Conservation (phyloP, 2,113 vertebrate genomes). For the Burhinus bistriatus region DNA sequence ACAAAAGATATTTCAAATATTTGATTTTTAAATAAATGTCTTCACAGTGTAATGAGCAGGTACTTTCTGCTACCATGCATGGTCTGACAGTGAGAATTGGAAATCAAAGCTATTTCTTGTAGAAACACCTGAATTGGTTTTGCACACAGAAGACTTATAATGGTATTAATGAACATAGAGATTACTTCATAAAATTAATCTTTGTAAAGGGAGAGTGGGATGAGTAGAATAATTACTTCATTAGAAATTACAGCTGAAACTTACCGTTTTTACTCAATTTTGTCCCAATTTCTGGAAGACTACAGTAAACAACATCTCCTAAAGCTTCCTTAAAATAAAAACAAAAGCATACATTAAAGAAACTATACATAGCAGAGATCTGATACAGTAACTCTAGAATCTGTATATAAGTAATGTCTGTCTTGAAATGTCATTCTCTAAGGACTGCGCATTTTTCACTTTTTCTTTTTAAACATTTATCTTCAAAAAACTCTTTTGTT, state of each 20-base stretch:
- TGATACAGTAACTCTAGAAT: neutral
- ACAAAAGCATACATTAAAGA: neutral
- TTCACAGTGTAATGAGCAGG: neutral
- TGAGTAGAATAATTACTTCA: neutral
- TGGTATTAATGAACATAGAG: neutral
- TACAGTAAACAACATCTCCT: slow-evolving; percentile 97
- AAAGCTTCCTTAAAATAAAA: slow-evolving; percentile 85
- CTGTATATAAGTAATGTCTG: neutral
- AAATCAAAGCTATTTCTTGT: neutral
- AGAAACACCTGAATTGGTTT: neutral
- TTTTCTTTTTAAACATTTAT: neutral
- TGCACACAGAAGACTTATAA: neutral
- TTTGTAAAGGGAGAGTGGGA: neutral
- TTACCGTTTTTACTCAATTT: slow-evolving; percentile 90
- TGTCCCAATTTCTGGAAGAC: slow-evolving; percentile 92
- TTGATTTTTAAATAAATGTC: neutral
- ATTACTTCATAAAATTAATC: neutral
- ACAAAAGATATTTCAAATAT: neutral
- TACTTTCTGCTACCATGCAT: neutral
- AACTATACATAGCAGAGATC: neutral
- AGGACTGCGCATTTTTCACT: neutral
- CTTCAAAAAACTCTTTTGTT: neutral
- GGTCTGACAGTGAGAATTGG: neutral
- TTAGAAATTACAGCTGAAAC: neutral
- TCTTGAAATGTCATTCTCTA: neutral